phyloP scores from a whole-genome alignment of 2,113 vertebrate species.

The Nothobranchius furzeri region DNA sequence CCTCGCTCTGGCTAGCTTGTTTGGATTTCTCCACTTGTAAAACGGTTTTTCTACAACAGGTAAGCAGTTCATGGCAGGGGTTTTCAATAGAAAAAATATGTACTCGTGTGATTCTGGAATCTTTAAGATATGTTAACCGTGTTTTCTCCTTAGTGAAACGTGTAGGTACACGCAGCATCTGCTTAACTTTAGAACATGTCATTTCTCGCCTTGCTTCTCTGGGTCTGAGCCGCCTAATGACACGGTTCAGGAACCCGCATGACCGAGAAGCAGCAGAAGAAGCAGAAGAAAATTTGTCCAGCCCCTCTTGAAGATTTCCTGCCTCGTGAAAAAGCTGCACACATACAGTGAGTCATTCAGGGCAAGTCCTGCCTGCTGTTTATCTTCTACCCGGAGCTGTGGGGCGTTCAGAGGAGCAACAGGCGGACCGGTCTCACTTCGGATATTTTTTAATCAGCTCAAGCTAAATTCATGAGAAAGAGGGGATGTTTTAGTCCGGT shows the following conservation, averaged over 20 bases:
- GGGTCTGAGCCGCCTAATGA: conserved; percentile 63
- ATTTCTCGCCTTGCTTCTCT: conserved; percentile 55
- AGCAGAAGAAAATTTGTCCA: conserved; percentile 49
- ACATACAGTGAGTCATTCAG: conserved; percentile 62
- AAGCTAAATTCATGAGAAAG: conserved; percentile 57
- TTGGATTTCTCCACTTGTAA: no score
- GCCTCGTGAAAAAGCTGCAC: conserved; percentile 56
- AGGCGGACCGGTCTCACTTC: conserved; percentile 26
- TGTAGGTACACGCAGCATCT: conserved; percentile 4
- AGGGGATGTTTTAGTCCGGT: conserved; percentile 20
- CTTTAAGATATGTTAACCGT: no score
- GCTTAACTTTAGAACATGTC: conserved; percentile 53
- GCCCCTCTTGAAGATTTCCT: conserved; percentile 77
- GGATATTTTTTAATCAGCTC: conserved; percentile 11
- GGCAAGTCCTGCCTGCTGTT: conserved; percentile 53
- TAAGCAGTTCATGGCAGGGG: no score
- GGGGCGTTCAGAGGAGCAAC: conserved; percentile 33
- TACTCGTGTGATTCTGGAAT: no score
- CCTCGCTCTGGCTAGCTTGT: no score
- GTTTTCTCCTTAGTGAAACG: no score
- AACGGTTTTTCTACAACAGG: no score
- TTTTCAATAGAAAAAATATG: no score
- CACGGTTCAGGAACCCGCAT: conserved; percentile 44
- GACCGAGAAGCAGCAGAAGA: conserved; percentile 31
- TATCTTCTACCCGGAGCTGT: conserved; percentile 28